Evolutionary conservation across 1,140 invertebrate species (phyloP).

Genomic region (Drosophila sucinea): DNA sequence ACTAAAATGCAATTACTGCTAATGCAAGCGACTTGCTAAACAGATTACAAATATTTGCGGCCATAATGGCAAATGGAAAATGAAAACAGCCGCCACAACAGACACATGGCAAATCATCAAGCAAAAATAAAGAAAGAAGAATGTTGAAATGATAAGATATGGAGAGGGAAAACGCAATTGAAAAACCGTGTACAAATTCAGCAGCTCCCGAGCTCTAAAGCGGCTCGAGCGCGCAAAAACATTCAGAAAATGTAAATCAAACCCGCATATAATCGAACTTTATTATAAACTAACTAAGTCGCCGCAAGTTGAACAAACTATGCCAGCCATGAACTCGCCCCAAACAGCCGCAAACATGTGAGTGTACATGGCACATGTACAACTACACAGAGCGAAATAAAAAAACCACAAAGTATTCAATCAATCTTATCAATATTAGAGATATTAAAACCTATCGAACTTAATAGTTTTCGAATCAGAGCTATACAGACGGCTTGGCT

Average conservation of each 20-base stretch:
- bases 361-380: constrained; percentile 15
- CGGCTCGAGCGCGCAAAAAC: constrained; percentile 16
- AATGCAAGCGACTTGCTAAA: constrained; percentile 1
- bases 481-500: too few species aligned
- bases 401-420: neutral
- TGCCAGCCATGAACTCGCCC: constrained; percentile 66
- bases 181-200: constrained; percentile 15
- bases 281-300: constrained; percentile 13
- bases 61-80: neutral
- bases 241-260: constrained; percentile 59
- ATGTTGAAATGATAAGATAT: constrained; percentile 45
- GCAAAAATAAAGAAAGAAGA: constrained; percentile 11
- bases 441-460: too few species aligned
- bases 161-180: constrained; percentile 17
- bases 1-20: constrained; percentile 23
- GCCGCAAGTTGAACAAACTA: constrained; percentile 70
- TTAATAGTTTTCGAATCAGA: too few species aligned
- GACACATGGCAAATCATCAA: constrained; percentile 17
- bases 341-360: constrained; percentile 43
- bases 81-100: neutral
- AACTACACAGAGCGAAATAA: constrained; percentile 26
- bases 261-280: constrained; percentile 56
- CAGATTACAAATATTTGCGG: constrained; percentile 14
- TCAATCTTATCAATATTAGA: neutral
- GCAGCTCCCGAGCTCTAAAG: neutral